Evolutionary conservation across 2,888 invertebrate genomes (phyloP), one percentile per base, ranked within the genome.

Genomic region (Eristalis tenax): DNA sequence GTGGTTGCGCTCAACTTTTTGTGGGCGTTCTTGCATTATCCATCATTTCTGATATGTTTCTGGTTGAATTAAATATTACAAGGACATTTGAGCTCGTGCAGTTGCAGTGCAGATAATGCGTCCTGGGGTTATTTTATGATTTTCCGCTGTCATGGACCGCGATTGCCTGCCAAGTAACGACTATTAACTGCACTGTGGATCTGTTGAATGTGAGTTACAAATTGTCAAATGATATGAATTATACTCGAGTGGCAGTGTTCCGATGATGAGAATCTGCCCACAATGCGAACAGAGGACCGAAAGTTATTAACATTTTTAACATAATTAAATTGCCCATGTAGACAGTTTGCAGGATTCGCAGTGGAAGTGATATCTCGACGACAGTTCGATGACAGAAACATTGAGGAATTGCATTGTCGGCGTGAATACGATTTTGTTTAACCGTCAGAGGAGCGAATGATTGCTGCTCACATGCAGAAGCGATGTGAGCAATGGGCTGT

Each of bases 131-230:
- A 56, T 85, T 85, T 85, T 76, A 81, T 76, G 81, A 76, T 76
- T 85, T 81, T 85, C 56, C 81, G 68, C 84, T 85, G 84, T 68
- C 68, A 76, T 66, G 76, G 76, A 81, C 73, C 76, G 76, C 68
- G 81, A 85, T 85, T 85, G 84, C 76, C 65, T 76, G 81, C 59
- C 84, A 81, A 73, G 63, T 81, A 26, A 40, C 57, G 66, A 43
- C 75, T 56, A 85, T 85, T 81, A 76, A 85, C 63, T 85, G 65
- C 43, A 61, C 35, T 32, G 82, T 65, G 50, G 57, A 61, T 6
- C 50, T 50, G 50, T 50, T 50, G 50, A 50, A 50, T 50, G 50
- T 5, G 59, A 71, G 71, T 80, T 80, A 50, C 63, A 81, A 76
- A 63, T 50, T 81, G 84, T 76, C 84, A 81, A 76, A 81, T 66